These are phyloP conservation scores for Chrysochloris asiatica DNA, from an alignment of 2,113 vertebrate genomes.

Conservation along the genomic window DNA sequence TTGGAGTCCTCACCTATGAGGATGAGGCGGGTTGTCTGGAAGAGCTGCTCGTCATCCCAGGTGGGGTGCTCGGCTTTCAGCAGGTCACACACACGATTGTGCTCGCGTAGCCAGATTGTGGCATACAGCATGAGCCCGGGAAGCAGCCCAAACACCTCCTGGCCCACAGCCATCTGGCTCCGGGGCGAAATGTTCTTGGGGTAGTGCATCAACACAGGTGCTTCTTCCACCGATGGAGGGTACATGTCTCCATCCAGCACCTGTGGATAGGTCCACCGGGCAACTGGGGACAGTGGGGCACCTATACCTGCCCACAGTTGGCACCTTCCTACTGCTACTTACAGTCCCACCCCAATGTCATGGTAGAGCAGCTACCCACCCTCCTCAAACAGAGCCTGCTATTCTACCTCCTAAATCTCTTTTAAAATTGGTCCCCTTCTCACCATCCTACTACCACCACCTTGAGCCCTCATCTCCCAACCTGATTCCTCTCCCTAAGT, in stretches of 20 bases:
- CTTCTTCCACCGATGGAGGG: constrained; percentile 86
- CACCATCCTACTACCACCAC: background rate
- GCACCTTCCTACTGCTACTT: background rate
- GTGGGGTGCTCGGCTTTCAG: constrained; percentile 92
- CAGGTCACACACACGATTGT: constrained; percentile 95
- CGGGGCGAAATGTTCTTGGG: constrained; percentile 77
- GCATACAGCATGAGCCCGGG: constrained; percentile 92
- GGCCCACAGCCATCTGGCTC: constrained; percentile 89
- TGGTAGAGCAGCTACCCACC: background rate
- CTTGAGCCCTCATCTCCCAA: background rate
- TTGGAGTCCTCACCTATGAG: constrained; percentile 90
- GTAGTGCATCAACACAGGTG: constrained; percentile 91
- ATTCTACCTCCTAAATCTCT: background rate
- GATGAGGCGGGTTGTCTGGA: constrained; percentile 95
- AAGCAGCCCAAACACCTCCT: constrained; percentile 94
- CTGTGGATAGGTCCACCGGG: constrained; percentile 69
- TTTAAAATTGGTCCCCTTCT: background rate
- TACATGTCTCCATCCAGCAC: constrained; percentile 92
- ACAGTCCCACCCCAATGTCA: background rate
- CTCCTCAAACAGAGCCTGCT: background rate
- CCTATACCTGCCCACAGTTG: background rate
- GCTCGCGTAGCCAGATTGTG: constrained; percentile 96
- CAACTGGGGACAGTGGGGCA: background rate
- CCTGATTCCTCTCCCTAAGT: background rate
- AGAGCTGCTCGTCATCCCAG: constrained; percentile 96